Evolutionary conservation across 2,888 invertebrate genomes (phyloP).

Genomic region (Sturmia bella): DNA sequence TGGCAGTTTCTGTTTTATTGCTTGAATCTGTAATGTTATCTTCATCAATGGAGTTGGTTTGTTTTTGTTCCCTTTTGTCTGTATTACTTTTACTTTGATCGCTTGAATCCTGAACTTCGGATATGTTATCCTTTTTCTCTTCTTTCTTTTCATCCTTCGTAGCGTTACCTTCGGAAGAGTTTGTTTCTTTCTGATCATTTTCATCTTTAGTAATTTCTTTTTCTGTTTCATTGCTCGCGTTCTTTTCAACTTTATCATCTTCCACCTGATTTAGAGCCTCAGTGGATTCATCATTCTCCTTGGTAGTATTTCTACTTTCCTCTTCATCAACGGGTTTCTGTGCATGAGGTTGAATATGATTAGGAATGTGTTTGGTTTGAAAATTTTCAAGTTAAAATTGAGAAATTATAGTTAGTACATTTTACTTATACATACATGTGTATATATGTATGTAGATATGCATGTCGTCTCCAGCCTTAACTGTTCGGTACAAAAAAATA

Average conservation of each 20-base stretch:
- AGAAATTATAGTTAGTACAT: too few species aligned
- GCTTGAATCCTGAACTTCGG: background rate
- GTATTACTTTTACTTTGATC: background rate
- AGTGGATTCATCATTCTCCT: background rate
- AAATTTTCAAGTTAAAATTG: conserved; percentile 22
- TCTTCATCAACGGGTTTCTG: conserved; percentile 15
- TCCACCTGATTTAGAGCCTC: conserved; percentile 6
- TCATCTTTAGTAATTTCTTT: conserved; percentile 28
- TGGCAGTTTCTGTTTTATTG: background rate
- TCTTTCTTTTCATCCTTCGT: background rate
- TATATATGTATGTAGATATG: too few species aligned
- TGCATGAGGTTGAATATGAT: conserved; percentile 18
- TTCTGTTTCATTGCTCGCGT: background rate
- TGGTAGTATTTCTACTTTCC: background rate
- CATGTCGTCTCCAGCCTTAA: too few species aligned
- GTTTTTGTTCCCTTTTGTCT: too few species aligned
- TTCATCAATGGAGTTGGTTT: too few species aligned
- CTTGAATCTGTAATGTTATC: too few species aligned
- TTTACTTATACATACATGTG: background rate
- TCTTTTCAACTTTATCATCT: conserved; percentile 8
- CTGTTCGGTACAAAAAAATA: too few species aligned
- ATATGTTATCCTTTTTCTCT: background rate
- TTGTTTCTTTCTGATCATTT: conserved; percentile 17
- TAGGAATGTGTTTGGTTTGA: background rate
- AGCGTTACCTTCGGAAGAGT: conserved; percentile 29